These are phyloP conservation scores for Oryzias dopingdopingensis DNA, from an alignment of 2,797 vertebrate species.

Conservation along the genomic window DNA sequence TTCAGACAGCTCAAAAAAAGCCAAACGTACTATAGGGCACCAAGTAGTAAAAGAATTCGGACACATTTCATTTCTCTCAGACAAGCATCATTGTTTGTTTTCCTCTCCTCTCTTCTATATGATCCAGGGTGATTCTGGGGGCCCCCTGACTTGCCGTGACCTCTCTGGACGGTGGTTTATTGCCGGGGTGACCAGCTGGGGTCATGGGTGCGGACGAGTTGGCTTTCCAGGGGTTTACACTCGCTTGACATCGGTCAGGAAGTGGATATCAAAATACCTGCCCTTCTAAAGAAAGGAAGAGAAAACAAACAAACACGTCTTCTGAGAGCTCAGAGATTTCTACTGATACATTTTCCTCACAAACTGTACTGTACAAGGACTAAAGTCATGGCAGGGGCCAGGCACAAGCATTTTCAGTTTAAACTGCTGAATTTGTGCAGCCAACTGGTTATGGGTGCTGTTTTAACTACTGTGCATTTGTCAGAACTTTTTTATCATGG, in stretches of 20 bases:
- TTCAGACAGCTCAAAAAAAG: too few relatives aligned
- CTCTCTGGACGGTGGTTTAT: conserved; percentile 89
- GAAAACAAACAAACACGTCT: background rate
- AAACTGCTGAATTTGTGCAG: conserved; percentile 31
- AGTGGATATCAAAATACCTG: conserved; percentile 85
- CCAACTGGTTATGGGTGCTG: conserved; percentile 56
- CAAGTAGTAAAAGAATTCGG: too few relatives aligned
- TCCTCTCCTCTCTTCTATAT: conserved; percentile 1
- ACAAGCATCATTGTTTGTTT: background rate
- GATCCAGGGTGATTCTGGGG: conserved; percentile 90
- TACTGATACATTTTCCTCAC: conserved; percentile 11
- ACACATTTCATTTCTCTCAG: conserved; percentile 4
- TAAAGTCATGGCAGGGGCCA: conserved; percentile 40
- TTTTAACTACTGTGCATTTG: conserved; percentile 48
- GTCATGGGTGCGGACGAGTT: conserved; percentile 88
- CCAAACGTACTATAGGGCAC: too few relatives aligned
- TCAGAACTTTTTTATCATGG: conserved; percentile 26
- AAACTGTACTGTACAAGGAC: conserved; percentile 46
- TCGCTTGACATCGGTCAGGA: conserved; percentile 83
- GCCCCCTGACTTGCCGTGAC: conserved; percentile 88
- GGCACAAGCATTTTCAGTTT: conserved; percentile 21
- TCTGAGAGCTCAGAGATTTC: conserved; percentile 15
- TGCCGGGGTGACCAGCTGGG: conserved; percentile 96
- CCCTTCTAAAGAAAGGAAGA: conserved; percentile 62
- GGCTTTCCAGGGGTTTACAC: conserved; percentile 92